These are phyloP conservation scores for Halcyon badia DNA, from an alignment of 2,797 vertebrate genomes.

Conservation along the genomic window DNA sequence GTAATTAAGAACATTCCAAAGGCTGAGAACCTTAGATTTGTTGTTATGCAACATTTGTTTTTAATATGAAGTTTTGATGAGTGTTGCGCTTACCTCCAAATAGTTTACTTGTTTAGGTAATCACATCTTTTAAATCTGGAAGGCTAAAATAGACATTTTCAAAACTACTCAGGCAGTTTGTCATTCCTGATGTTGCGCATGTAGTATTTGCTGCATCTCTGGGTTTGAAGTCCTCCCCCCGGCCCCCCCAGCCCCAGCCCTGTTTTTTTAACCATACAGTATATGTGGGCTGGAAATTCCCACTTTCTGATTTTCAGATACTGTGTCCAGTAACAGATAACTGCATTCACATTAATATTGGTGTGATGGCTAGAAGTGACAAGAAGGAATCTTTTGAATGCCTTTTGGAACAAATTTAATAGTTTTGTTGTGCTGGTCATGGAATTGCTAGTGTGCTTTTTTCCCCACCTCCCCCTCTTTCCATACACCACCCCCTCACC, in stretches of 20 bases:
- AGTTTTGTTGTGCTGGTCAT: background rate
- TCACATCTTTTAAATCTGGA: background rate
- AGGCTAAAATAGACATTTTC: background rate
- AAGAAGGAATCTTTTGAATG: background rate
- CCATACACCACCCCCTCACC: too few species aligned
- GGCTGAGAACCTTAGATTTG: background rate
- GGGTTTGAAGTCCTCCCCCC: background rate
- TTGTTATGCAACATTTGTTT: background rate
- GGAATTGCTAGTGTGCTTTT: background rate
- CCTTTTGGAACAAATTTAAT: background rate
- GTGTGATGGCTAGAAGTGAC: background rate
- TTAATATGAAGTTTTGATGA: background rate
- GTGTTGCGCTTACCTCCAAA: background rate
- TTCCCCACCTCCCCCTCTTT: fast-evolving
- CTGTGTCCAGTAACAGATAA: background rate
- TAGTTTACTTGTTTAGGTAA: background rate
- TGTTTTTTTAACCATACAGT: background rate
- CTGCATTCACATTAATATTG: background rate
- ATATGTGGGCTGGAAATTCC: background rate
- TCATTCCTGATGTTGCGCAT: background rate
- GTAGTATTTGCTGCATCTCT: background rate
- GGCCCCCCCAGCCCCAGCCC: too few species aligned
- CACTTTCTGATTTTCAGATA: background rate
- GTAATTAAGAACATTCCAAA: background rate
- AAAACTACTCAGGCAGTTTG: background rate